A percentile compares a stretch with the other conserved stretches of the same genome.
phyloP scores from a whole-genome alignment of 2,797 vertebrate species.

The Helostoma temminkii region DNA sequence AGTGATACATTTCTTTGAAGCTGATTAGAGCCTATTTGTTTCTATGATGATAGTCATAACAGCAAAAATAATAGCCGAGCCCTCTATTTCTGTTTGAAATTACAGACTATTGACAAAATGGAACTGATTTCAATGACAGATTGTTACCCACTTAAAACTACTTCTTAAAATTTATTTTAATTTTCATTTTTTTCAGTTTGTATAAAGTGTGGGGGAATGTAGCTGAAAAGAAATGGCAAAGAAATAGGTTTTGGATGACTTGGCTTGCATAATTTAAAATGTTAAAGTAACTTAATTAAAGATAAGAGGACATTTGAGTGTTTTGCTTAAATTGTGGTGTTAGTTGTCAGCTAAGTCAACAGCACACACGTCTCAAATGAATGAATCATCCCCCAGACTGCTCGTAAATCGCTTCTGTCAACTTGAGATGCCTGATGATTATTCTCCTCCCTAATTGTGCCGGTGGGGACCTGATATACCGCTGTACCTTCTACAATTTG shows the following conservation, averaged over 20 bases:
- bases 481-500: slow-evolving; percentile 28
- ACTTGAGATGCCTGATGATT: slow-evolving; percentile 37
- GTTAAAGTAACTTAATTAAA: background rate
- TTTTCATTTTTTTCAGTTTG: background rate
- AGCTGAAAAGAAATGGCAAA: background rate
- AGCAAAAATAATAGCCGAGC: slow-evolving; percentile 20
- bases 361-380: slow-evolving; percentile 1
- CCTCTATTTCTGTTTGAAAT: slow-evolving; percentile 36
- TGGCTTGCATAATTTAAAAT: slow-evolving; percentile 8
- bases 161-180: slow-evolving; percentile 26
- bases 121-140: slow-evolving; percentile 24
- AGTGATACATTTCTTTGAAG: slow-evolving; percentile 17
- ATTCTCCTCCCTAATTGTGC: slow-evolving; percentile 20
- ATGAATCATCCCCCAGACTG: slow-evolving; percentile 7
- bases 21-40: slow-evolving; percentile 35
- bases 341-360: slow-evolving; percentile 13
- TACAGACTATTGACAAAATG: slow-evolving; percentile 34
- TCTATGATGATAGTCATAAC: slow-evolving; percentile 15
- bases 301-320: background rate
- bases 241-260: background rate
- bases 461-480: slow-evolving; percentile 25
- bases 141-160: slow-evolving; percentile 1
- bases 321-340: background rate
- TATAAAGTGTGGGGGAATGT: background rate
- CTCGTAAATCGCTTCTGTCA: slow-evolving; percentile 47